Evolutionary conservation across 2,888 invertebrate genomes (phyloP), one percentile per base, ranked within the genome.

Genomic region (Prosapia bicincta): DNA sequence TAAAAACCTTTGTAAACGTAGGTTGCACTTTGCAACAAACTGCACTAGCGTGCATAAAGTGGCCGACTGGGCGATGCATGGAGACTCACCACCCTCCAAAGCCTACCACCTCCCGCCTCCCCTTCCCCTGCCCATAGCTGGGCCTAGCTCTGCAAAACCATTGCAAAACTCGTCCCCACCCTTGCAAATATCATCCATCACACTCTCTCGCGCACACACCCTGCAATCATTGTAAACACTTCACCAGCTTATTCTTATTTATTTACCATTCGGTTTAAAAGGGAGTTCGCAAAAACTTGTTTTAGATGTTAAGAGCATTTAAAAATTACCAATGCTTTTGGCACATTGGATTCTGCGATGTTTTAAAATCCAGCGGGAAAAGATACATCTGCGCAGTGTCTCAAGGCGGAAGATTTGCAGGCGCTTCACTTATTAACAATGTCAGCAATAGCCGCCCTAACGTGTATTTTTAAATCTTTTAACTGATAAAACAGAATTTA

Each of bases 91-190:
- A 65, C 73, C 78, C 75, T 13, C 13, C 54, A 3, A 54, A 54
- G 20, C 20, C 54, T 20, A 20, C n/a, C 71, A 24, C 70, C 75
- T 70, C 72, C 13, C 69, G 67, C 73, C 74, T 26, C 67, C 72
- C 70, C 72, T 77, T 30, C 78, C 69, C 66, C 38, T 74, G 71
- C 77, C 78, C 79, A 75, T 75, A 76, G 76, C 79, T 78, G 78
- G 79, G 78, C 80, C 79, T 73, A 73, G 73, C 76, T 74, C 76
- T 76, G 76, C 78, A 76, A 77, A 80, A 78, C 76, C 79, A 69
- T 74, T 76, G 78, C 78, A 76, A 78, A 79, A 78, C 76, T 73
- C 72, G 74, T 66, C 78, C 77, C 75, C 79, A 76, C 76, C 69
- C 38, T 74, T 75, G 70, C 72, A 69, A 75, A 75, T 70, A 68